phyloP scores from a whole-genome alignment of 2,113 vertebrate species.

The Myiagra hebetior region DNA sequence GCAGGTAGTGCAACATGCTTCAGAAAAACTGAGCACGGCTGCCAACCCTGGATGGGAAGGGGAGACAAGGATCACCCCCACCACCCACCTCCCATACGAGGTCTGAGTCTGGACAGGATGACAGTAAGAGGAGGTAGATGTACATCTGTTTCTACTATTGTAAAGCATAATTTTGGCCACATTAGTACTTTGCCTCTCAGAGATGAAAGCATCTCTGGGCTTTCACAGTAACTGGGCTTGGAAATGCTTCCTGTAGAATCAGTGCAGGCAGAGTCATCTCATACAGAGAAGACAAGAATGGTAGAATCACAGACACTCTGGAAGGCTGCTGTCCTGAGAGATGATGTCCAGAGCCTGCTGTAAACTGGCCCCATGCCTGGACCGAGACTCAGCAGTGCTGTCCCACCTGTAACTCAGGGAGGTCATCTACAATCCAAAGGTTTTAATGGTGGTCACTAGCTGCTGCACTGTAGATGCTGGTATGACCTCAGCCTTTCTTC shows the following conservation, averaged over 20 bases:
- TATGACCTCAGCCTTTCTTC: neutral
- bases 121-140: neutral
- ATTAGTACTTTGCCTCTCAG: neutral
- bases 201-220: neutral
- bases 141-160: neutral
- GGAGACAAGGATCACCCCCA: neutral
- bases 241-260: neutral
- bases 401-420: accelerated
- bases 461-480: neutral
- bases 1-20: neutral
- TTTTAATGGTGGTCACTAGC: neutral
- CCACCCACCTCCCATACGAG: accelerated
- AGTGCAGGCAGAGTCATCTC: neutral
- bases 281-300: neutral
- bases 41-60: accelerated
- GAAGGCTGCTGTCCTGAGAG: neutral
- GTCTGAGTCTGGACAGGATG: neutral
- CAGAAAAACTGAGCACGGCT: neutral
- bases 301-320: neutral
- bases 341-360: neutral
- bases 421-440: neutral
- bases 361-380: neutral
- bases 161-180: neutral
- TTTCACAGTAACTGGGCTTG: neutral
- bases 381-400: neutral